Percentiles rank a stretch among this genome's conserved stretches.
Evolutionary conservation across 2,888 invertebrate species (phyloP).

Genomic region (Congeria kusceri): DNA sequence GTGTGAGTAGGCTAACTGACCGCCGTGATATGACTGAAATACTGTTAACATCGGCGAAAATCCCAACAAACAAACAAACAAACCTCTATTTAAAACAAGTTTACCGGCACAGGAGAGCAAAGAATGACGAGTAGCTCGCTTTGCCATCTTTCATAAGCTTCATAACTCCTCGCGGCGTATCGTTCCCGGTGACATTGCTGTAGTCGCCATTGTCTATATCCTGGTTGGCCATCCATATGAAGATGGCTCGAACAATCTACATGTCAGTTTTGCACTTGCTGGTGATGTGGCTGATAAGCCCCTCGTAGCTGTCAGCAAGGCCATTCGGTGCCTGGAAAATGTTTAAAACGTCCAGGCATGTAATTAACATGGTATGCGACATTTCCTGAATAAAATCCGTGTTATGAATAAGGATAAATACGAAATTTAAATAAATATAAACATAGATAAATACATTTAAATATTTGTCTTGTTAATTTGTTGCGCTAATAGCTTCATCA

Average conservation of each 20-base stretch:
- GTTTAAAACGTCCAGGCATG: neutral
- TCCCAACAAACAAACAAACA: no score
- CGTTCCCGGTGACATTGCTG: slow-evolving; percentile 44
- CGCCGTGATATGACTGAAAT: no score
- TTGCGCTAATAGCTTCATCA: no score
- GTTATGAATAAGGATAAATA: neutral
- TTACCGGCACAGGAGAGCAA: slow-evolving; percentile 65
- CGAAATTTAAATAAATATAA: no score
- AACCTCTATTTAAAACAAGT: neutral
- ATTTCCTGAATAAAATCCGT: neutral
- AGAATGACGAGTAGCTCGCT: slow-evolving; percentile 57
- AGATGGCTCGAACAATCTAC: slow-evolving; percentile 56
- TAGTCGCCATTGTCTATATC: slow-evolving; percentile 36
- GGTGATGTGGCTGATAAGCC: slow-evolving; percentile 50
- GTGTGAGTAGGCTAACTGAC: no score
- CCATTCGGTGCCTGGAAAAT: slow-evolving; percentile 56
- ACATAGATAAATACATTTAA: no score
- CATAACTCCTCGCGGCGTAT: slow-evolving; percentile 62
- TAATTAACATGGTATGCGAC: neutral
- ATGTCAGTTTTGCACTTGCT: slow-evolving; percentile 49
- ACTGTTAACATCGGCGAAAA: no score
- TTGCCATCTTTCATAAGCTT: slow-evolving; percentile 55
- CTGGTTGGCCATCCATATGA: slow-evolving; percentile 63
- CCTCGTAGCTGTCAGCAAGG: slow-evolving; percentile 45
- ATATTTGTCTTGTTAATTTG: no score